Conservation (phyloP, 2,113 vertebrate genomes). For the Myrmophylax atrothorax region DNA sequence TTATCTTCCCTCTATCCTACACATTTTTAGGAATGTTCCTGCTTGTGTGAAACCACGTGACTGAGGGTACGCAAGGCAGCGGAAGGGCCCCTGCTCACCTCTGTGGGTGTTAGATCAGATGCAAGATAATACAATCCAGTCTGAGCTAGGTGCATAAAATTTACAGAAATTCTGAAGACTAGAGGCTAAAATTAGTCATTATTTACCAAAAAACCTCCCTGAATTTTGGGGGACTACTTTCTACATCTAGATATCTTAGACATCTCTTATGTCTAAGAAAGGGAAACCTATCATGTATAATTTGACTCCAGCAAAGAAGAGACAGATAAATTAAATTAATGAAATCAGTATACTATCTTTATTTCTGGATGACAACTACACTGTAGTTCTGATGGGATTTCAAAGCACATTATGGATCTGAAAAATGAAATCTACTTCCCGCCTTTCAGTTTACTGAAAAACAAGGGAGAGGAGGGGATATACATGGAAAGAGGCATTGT, state of each 20-base stretch:
- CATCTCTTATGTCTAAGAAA: background rate
- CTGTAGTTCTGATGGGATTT: background rate
- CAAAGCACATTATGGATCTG: background rate
- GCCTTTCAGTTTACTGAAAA: background rate
- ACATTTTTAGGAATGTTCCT: background rate
- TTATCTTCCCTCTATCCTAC: background rate
- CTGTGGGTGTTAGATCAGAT: too few relatives aligned
- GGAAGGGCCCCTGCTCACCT: background rate
- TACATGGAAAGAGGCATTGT: rapidly evolving
- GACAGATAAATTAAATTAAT: background rate
- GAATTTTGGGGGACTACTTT: background rate
- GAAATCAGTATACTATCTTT: background rate
- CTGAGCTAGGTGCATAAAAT: background rate
- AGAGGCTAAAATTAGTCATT: background rate
- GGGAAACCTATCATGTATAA: background rate
- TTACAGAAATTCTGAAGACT: background rate
- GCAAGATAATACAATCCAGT: background rate
- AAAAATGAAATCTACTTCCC: background rate
- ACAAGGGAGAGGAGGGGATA: rapidly evolving
- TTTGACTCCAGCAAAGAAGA: background rate
- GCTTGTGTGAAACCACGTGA: rapidly evolving
- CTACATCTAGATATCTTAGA: background rate
- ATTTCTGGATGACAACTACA: background rate
- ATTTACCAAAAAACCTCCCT: background rate
- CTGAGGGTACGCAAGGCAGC: background rate